Evolutionary conservation across 2,113 vertebrate genomes (phyloP).

Genomic region (Phylloscopus trochiloides): DNA sequence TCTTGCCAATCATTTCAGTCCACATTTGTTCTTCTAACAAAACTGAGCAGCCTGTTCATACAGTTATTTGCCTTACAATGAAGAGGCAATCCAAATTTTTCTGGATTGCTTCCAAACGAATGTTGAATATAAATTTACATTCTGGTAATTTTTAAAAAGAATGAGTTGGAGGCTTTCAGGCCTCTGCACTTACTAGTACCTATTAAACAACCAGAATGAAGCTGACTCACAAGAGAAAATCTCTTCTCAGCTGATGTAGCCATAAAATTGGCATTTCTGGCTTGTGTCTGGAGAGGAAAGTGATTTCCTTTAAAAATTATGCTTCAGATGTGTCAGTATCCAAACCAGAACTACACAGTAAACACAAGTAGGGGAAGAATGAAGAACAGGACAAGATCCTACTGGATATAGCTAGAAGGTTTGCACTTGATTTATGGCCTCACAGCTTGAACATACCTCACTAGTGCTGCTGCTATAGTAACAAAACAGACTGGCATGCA

Average conservation of each 20-base stretch:
- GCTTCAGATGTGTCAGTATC: conserved; percentile 11
- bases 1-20: conserved; percentile 11
- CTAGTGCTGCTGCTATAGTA: conserved; percentile 58
- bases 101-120: conserved; percentile 14
- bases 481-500: conserved; percentile 32
- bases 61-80: conserved; percentile 8
- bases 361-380: neutral
- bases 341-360: conserved; percentile 31
- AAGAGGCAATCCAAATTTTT: neutral
- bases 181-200: neutral
- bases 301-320: conserved; percentile 45
- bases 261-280: conserved; percentile 3
- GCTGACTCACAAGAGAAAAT: neutral
- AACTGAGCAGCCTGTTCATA: neutral
- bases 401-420: conserved; percentile 16
- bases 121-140: neutral
- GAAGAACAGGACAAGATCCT: conserved; percentile 8
- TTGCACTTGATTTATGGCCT: conserved; percentile 46
- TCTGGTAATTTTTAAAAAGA: neutral
- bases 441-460: conserved; percentile 17
- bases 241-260: neutral
- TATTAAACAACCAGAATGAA: conserved; percentile 9
- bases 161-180: neutral
- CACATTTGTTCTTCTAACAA: conserved; percentile 5
- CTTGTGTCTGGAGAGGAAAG: neutral